phyloP scores from a whole-genome alignment of 2,888 invertebrate species.

The Dynastes hyllus region DNA sequence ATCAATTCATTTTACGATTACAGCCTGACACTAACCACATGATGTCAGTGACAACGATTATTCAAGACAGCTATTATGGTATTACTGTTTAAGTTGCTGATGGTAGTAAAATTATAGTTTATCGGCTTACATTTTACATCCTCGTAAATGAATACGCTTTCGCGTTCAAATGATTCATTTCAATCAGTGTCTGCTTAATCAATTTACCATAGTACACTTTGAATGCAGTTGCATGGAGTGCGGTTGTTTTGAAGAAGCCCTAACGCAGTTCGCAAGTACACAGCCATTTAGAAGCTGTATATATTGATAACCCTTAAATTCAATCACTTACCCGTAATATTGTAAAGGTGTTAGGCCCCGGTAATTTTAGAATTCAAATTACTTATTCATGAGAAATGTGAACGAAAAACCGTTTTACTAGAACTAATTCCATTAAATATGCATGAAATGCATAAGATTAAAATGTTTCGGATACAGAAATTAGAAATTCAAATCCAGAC shows the following conservation, averaged over 20 bases:
- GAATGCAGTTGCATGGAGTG: background rate
- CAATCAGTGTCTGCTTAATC: background rate
- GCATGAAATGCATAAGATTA: conserved; percentile 47
- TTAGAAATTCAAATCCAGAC: conserved; percentile 48
- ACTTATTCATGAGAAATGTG: conserved; percentile 42
- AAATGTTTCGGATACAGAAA: conserved; percentile 39
- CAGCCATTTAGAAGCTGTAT: background rate
- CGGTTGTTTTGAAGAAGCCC: conserved; percentile 1
- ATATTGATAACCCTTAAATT: too few relatives aligned
- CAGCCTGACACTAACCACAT: background rate
- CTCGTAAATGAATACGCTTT: background rate
- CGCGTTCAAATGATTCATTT: conserved; percentile 11
- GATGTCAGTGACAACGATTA: conserved; percentile 2
- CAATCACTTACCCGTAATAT: too few relatives aligned
- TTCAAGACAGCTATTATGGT: background rate
- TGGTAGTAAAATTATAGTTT: conserved; percentile 8
- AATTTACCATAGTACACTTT: background rate
- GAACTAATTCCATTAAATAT: conserved; percentile 34
- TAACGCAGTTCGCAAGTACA: background rate
- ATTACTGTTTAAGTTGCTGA: background rate
- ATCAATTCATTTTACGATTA: background rate
- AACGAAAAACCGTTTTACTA: conserved; percentile 30
- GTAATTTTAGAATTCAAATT: background rate
- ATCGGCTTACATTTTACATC: background rate
- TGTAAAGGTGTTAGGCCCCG: too few relatives aligned